These are phyloP conservation scores for Oligia fasciuncula DNA, from an alignment of 2,888 invertebrate genomes.

Conservation along the genomic window DNA sequence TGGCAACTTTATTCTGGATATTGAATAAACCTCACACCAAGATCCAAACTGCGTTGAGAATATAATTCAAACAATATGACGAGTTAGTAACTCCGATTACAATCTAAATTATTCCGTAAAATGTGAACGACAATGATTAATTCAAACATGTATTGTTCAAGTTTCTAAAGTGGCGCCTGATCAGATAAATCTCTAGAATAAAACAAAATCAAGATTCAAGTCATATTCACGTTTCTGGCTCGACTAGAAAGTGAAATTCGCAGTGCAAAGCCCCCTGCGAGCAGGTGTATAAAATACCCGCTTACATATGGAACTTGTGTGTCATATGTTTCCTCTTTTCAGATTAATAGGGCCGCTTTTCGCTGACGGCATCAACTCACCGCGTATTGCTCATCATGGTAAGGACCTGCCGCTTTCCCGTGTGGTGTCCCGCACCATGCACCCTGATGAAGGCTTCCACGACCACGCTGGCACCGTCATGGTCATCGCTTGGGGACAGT, in stretches of 20 bases:
- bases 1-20: not conserved
- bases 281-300: constrained; percentile 39
- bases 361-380: constrained; percentile 95
- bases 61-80: not conserved
- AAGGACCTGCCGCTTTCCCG: constrained; percentile 94
- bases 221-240: constrained; percentile 40
- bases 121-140: not conserved
- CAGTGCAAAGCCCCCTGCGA: constrained; percentile 46
- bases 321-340: constrained; percentile 57
- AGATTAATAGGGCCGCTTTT: constrained; percentile 95
- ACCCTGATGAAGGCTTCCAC: constrained; percentile 97
- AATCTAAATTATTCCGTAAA: constrained; percentile 12
- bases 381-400: constrained; percentile 94
- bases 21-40: constrained; percentile 3
- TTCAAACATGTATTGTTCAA: not conserved
- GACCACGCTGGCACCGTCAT: constrained; percentile 98
- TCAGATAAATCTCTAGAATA: constrained; percentile 17
- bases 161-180: constrained; percentile 25
- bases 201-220: constrained; percentile 50
- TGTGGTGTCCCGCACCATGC: constrained; percentile 96
- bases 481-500: constrained; percentile 98
- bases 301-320: constrained; percentile 30
- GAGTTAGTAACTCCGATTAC: not conserved
- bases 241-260: constrained; percentile 51
- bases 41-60: not conserved